A percentile compares a stretch with the other conserved stretches of the same genome.
Conservation (phyloP, 2,113 vertebrate genomes). For the Cyanoliseus patagonus region DNA sequence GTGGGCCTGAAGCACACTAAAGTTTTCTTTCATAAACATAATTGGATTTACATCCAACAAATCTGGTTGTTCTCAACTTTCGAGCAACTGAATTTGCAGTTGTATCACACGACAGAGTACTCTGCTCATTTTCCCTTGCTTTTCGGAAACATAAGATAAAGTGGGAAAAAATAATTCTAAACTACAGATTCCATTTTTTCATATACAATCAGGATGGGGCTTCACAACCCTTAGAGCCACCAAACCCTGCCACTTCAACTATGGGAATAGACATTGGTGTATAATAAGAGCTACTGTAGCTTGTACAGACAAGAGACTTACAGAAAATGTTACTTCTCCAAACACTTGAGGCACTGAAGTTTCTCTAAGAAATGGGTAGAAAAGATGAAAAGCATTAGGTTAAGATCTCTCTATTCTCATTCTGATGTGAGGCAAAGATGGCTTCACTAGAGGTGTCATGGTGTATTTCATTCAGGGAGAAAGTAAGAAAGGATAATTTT, state of each 20-base stretch:
- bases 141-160: not conserved
- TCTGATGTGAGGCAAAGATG: not conserved
- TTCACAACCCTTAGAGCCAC: not conserved
- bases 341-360: not conserved
- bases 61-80: not conserved
- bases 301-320: not conserved
- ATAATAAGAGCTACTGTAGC: not conserved
- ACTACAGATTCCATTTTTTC: not conserved
- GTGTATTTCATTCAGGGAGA: not conserved
- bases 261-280: not conserved
- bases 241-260: not conserved
- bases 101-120: not conserved
- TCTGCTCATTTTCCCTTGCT: not conserved
- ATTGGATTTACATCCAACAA: not conserved
- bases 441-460: not conserved
- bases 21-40: not conserved
- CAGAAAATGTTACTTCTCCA: not conserved
- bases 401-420: not conserved
- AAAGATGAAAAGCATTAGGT: not conserved
- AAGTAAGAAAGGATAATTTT: not conserved
- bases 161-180: not conserved
- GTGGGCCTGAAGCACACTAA: not conserved
- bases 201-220: not conserved
- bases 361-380: not conserved
- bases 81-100: not conserved